These are phyloP conservation scores for Capromys pilorides DNA, from an alignment of 2,797 vertebrate species.

Conservation along the genomic window DNA sequence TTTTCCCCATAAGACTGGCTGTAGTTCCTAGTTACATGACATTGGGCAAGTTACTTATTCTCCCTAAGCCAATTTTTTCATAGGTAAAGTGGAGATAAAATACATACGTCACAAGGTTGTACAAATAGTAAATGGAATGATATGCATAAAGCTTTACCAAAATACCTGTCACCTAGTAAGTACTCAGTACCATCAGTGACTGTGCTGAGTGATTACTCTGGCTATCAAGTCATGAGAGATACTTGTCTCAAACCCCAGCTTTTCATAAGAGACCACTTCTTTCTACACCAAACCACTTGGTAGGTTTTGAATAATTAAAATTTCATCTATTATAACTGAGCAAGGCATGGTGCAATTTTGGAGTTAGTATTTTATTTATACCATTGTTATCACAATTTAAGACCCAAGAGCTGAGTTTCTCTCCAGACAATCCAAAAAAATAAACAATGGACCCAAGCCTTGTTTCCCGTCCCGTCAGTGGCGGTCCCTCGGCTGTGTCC, in stretches of 20 bases:
- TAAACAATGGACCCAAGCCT: background rate
- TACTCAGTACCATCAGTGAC: background rate
- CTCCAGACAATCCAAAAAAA: slow-evolving; percentile 9
- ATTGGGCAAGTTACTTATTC: slow-evolving; percentile 79
- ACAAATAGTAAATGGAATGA: background rate
- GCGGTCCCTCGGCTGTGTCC: background rate
- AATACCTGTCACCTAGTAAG: background rate
- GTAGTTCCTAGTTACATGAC: slow-evolving; percentile 57
- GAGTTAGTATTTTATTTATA: slow-evolving; percentile 32
- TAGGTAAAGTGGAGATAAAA: slow-evolving; percentile 31
- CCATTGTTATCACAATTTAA: background rate
- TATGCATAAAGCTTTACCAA: slow-evolving; percentile 16
- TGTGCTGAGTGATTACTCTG: background rate
- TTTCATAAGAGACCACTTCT: slow-evolving; percentile 7
- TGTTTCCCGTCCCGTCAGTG: background rate
- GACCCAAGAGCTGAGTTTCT: slow-evolving; percentile 19
- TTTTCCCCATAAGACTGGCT: background rate
- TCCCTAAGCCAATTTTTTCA: slow-evolving; percentile 45
- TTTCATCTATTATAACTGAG: background rate
- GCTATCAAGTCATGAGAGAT: background rate
- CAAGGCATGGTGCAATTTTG: background rate
- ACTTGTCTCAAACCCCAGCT: slow-evolving; percentile 17
- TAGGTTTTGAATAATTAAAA: slow-evolving; percentile 16
- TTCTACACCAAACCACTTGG: background rate
- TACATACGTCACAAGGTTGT: background rate